Evolutionary conservation across 2,113 vertebrate genomes (phyloP).

Genomic region (Hassar affinis): DNA sequence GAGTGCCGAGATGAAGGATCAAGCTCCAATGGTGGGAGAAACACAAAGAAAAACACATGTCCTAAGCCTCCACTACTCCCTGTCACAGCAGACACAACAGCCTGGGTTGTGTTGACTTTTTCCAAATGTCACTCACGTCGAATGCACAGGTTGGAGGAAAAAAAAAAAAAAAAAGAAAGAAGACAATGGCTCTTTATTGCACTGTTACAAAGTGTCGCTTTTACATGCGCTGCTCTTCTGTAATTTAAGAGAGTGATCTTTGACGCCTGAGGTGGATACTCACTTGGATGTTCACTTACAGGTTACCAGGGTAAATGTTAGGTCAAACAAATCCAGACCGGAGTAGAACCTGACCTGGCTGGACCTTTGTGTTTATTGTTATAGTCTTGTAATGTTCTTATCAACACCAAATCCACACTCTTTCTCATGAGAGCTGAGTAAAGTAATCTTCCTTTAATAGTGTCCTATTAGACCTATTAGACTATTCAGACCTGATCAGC

Average conservation of each 20-base stretch:
- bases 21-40: conserved; percentile 70
- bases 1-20: conserved; percentile 75
- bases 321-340: conserved; percentile 28
- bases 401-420: no score
- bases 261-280: conserved; percentile 18
- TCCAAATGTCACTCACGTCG: conserved; percentile 40
- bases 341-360: conserved; percentile 9
- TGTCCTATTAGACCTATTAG: no score
- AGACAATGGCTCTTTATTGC: conserved; percentile 33
- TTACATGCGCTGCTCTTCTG: conserved; percentile 39
- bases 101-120: conserved; percentile 51
- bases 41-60: conserved; percentile 33
- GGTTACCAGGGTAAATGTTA: conserved; percentile 32
- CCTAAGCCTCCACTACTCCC: conserved; percentile 17
- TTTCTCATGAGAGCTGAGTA: neutral
- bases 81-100: conserved; percentile 28
- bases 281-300: conserved; percentile 21
- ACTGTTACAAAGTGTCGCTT: conserved; percentile 35
- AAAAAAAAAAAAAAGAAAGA: conserved; percentile 1
- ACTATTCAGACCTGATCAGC: neutral
- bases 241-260: conserved; percentile 38
- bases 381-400: neutral
- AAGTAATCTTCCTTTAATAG: no score
- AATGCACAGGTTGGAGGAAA: conserved; percentile 19
- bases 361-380: conserved; percentile 1